phyloP scores from a whole-genome alignment of 2,888 invertebrate genomes.

The Acholoe squamosa region DNA sequence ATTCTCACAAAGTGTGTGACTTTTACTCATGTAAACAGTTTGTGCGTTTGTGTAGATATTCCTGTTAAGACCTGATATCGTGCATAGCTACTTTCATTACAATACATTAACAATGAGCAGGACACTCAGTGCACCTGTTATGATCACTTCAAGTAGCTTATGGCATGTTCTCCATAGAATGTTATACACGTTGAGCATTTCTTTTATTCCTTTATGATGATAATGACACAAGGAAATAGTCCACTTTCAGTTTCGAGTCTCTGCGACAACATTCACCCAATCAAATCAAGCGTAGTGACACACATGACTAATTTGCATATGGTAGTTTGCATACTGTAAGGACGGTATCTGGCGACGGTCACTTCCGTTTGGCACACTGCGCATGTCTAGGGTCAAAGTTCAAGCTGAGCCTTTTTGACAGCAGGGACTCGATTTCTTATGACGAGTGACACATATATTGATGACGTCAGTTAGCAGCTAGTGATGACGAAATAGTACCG shows the following conservation, averaged over 20 bases:
- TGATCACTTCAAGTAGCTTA: constrained; percentile 34
- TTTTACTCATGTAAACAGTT: neutral
- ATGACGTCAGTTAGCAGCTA: constrained; percentile 59
- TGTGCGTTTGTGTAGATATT: constrained; percentile 9
- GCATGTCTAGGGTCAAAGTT: constrained; percentile 42
- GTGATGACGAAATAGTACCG: constrained; percentile 59
- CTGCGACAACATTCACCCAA: constrained; percentile 25
- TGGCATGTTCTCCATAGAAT: neutral
- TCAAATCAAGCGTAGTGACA: constrained; percentile 44
- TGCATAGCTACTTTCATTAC: constrained; percentile 32
- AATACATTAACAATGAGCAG: neutral
- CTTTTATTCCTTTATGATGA: neutral
- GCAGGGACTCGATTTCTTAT: neutral
- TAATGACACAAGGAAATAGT: constrained; percentile 4
- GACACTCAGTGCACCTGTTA: neutral
- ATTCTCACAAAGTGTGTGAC: neutral
- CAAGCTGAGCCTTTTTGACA: constrained; percentile 17
- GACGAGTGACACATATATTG: constrained; percentile 22
- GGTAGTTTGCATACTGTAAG: constrained; percentile 32
- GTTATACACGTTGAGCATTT: constrained; percentile 30
- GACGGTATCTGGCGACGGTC: constrained; percentile 42
- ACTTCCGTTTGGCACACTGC: constrained; percentile 47
- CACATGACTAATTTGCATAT: constrained; percentile 43
- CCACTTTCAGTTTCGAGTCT: constrained; percentile 27
- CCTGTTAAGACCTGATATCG: neutral